Conservation (phyloP, 2,113 vertebrate genomes). For the Myotis lucifugus region DNA sequence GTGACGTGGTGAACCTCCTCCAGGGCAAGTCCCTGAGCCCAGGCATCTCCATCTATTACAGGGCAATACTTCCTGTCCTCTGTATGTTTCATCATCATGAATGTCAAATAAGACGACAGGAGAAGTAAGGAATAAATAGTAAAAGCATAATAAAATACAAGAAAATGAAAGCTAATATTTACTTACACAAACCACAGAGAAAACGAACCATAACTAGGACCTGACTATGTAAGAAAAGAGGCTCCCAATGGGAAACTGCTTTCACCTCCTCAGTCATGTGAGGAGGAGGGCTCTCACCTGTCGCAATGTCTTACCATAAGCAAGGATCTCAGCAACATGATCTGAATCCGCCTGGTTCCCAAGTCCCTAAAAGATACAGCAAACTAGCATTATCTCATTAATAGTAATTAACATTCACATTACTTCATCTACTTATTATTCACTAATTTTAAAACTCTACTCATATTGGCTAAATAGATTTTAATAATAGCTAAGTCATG, state of each 20-base stretch:
- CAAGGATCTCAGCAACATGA: constrained; percentile 96
- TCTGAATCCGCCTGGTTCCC: constrained; percentile 95
- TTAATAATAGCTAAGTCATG: background rate
- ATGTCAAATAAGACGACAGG: background rate
- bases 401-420: background rate
- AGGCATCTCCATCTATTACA: background rate
- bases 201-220: background rate
- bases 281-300: background rate
- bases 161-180: background rate
- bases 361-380: constrained; percentile 87
- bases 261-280: background rate
- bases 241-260: background rate
- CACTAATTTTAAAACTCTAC: constrained; percentile 34
- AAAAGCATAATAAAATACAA: background rate
- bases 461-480: constrained; percentile 12
- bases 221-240: background rate
- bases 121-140: background rate
- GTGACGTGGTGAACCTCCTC: background rate
- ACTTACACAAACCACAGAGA: background rate
- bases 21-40: background rate
- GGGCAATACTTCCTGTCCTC: background rate
- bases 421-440: background rate
- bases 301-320: constrained; percentile 93
- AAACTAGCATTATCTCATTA: constrained; percentile 11
- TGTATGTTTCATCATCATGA: background rate